Evolutionary conservation across 1,140 invertebrate genomes (phyloP).

Genomic region (Sarcophaga peregrina): DNA sequence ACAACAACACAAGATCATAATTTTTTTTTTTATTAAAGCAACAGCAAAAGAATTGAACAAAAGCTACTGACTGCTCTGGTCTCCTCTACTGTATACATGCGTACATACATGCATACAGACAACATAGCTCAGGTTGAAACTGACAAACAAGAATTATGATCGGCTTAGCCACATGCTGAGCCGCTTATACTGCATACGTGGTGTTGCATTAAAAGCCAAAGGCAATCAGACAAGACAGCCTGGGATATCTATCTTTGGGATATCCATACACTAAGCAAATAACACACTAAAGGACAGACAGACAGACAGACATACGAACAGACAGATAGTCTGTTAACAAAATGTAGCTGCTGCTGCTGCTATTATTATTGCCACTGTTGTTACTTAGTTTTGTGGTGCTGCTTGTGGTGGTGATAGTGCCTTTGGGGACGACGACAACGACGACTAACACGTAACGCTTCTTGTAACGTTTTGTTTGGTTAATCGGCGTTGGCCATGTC

Average conservation of each 20-base stretch:
- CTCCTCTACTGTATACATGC: too few species aligned
- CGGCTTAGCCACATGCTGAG: conserved; percentile 67
- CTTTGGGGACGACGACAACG: neutral
- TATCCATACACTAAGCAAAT: neutral
- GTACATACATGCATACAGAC: too few species aligned
- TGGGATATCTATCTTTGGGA: conserved; percentile 19
- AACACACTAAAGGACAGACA: neutral
- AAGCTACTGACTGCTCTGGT: conserved; percentile 28
- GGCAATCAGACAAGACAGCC: conserved; percentile 41
- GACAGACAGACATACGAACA: neutral
- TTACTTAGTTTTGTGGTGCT: neutral
- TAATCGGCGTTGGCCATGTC: conserved; percentile 30
- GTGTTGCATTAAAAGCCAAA: conserved; percentile 42
- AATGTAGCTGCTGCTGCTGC: conserved; percentile 29
- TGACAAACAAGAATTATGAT: conserved; percentile 67
- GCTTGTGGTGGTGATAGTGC: conserved; percentile 17
- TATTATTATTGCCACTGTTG: neutral
- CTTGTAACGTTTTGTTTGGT: conserved; percentile 36
- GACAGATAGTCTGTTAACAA: neutral
- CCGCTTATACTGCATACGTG: conserved; percentile 44
- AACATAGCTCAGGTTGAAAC: conserved; percentile 51
- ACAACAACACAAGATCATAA: neutral
- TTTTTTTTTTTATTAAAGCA: neutral
- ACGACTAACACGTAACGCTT: neutral
- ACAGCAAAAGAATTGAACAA: conserved; percentile 30